A percentile compares a stretch with the other conserved stretches of the same genome.
These are phyloP conservation scores for Andricus grossulariae DNA, from an alignment of 1,140 invertebrate genomes.

Conservation along the genomic window DNA sequence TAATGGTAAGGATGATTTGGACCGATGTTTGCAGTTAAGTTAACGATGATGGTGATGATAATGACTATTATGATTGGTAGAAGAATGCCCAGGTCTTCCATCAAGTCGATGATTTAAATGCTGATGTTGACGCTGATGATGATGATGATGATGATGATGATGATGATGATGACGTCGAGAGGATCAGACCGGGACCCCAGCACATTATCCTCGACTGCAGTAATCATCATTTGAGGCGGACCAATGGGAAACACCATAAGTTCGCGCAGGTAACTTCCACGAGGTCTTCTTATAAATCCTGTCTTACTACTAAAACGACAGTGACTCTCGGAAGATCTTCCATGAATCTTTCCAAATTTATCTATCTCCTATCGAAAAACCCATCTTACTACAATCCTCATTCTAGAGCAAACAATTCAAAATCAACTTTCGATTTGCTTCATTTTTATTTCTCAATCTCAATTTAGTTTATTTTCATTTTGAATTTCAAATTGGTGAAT, in stretches of 20 bases:
- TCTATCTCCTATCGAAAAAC: neutral
- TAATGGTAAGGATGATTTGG: slow-evolving; percentile 22
- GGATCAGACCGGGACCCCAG: slow-evolving; percentile 28
- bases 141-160: slow-evolving; percentile 45
- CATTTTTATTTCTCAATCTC: too few species aligned
- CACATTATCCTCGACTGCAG: slow-evolving; percentile 36
- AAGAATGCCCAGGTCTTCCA: neutral
- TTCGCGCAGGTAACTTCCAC: slow-evolving; percentile 39
- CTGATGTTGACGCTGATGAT: slow-evolving; percentile 44
- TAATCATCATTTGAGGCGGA: slow-evolving; percentile 45
- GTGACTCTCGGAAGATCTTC: slow-evolving; percentile 42
- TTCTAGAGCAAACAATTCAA: too few species aligned
- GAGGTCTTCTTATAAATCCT: slow-evolving; percentile 46
- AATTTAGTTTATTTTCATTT: too few species aligned
- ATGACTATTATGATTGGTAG: slow-evolving; percentile 44
- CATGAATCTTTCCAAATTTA: slow-evolving; percentile 6
- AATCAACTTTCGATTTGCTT: too few species aligned
- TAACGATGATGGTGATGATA: slow-evolving; percentile 52
- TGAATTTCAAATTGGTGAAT: too few species aligned
- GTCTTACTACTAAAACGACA: slow-evolving; percentile 42
- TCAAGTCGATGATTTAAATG: slow-evolving; percentile 31
- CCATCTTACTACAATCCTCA: neutral
- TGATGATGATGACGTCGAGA: slow-evolving; percentile 42
- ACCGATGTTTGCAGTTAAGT: slow-evolving; percentile 24
- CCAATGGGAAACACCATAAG: slow-evolving; percentile 50